Conservation (phyloP, 2,113 vertebrate species). For the Salvator merianae region DNA sequence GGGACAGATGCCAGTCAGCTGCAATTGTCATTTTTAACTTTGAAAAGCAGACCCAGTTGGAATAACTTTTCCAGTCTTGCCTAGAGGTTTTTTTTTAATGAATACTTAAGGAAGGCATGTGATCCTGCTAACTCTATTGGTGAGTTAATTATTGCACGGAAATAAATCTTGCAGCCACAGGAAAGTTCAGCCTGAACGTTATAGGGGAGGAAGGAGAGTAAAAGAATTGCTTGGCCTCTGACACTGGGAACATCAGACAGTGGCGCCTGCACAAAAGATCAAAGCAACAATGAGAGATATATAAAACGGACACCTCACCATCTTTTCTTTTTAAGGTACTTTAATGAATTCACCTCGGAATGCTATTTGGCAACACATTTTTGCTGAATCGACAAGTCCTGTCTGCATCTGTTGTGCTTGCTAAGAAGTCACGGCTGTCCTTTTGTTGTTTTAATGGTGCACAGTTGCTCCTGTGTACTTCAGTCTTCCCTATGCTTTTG, state of each 20-base stretch:
- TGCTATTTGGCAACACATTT: not conserved
- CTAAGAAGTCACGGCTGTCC: not conserved
- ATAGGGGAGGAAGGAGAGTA: constrained; percentile 30
- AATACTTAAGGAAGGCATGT: constrained; percentile 40
- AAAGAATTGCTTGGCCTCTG: constrained; percentile 11
- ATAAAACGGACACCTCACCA: constrained; percentile 33
- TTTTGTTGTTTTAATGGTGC: not conserved
- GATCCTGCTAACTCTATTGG: constrained; percentile 41
- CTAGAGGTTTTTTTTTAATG: constrained; percentile 42
- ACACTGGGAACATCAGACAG: constrained; percentile 17
- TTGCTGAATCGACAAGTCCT: not conserved
- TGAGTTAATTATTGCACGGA: constrained; percentile 39
- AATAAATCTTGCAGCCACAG: constrained; percentile 28
- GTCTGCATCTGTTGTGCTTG: not conserved
- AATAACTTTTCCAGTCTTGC: constrained; percentile 39
- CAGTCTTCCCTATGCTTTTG: no score
- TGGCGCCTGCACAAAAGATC: constrained; percentile 1
- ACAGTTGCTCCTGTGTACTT: no score
- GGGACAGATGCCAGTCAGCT: constrained; percentile 41
- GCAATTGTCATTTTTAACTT: constrained; percentile 51
- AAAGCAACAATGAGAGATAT: constrained; percentile 23
- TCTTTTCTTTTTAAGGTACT: not conserved
- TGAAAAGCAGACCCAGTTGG: constrained; percentile 49
- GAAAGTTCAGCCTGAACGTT: constrained; percentile 40
- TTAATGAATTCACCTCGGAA: not conserved